Percentiles rank a stretch among this genome's conserved stretches.
These are phyloP conservation scores for Telmatherina bonti DNA, from an alignment of 2,797 vertebrate genomes.

Conservation along the genomic window DNA sequence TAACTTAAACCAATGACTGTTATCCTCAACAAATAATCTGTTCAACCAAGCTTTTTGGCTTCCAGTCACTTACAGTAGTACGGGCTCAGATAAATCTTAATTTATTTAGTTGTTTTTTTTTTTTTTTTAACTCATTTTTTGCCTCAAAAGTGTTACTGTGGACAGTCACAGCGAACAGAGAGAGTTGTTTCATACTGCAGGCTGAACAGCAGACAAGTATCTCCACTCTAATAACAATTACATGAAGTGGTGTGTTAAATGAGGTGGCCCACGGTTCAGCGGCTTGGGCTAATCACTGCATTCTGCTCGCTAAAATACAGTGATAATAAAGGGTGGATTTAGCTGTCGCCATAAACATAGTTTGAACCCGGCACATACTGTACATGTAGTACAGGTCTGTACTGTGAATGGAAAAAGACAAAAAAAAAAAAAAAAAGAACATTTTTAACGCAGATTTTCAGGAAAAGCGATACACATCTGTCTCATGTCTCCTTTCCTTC, in stretches of 20 bases:
- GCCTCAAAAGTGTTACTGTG: slow-evolving; percentile 20
- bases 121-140: not conserved
- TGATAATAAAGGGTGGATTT: slow-evolving; percentile 56
- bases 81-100: slow-evolving; percentile 26
- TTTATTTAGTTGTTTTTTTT: too few species aligned
- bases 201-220: slow-evolving; percentile 60
- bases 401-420: not conserved
- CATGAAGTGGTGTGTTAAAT: slow-evolving; percentile 78
- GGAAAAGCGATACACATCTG: slow-evolving; percentile 55
- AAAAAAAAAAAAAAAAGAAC: slow-evolving; percentile 8
- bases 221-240: slow-evolving; percentile 76
- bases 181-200: slow-evolving; percentile 26
- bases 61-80: slow-evolving; percentile 20
- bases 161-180: slow-evolving; percentile 33
- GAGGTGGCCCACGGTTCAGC: slow-evolving; percentile 70
- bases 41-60: slow-evolving; percentile 9
- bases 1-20: not conserved
- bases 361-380: slow-evolving; percentile 49
- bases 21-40: not conserved
- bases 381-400: slow-evolving; percentile 10
- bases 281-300: slow-evolving; percentile 75
- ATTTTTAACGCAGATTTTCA: slow-evolving; percentile 15
- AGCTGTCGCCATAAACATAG: slow-evolving; percentile 36
- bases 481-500: slow-evolving; percentile 32
- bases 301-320: slow-evolving; percentile 69